phyloP scores from a whole-genome alignment of 2,113 vertebrate species.

The Helogale parvula region DNA sequence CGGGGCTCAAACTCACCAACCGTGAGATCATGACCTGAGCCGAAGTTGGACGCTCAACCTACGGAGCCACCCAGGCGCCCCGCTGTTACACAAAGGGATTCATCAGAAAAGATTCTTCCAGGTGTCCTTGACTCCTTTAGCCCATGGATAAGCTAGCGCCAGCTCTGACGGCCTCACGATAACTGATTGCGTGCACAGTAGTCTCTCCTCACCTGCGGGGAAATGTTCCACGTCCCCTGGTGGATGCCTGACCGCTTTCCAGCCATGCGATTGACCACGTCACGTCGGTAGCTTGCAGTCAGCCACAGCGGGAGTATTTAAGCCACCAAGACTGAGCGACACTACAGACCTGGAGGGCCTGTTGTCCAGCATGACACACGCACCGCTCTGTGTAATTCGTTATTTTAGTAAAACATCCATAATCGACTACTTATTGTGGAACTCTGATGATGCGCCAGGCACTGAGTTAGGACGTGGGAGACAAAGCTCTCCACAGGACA shows the following conservation, averaged over 20 bases:
- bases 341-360: neutral
- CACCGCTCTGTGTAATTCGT: neutral
- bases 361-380: neutral
- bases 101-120: neutral
- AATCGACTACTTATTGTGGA: neutral
- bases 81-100: neutral
- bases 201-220: neutral
- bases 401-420: neutral
- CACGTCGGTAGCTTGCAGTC: neutral
- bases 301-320: neutral
- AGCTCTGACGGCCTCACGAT: neutral
- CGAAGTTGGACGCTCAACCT: too few species aligned
- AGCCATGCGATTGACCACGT: accelerated
- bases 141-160: neutral
- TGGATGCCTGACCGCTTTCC: neutral
- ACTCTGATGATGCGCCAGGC: neutral
- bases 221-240: neutral
- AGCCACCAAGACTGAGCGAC: neutral
- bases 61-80: too few species aligned
- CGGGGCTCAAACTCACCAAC: too few species aligned
- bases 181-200: neutral
- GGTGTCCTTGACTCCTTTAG: neutral
- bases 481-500: neutral
- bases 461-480: neutral
- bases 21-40: too few species aligned